Evolutionary conservation across 2,888 invertebrate genomes (phyloP), one percentile per base, ranked within the genome.

Genomic region (Strigamia crassipes): DNA sequence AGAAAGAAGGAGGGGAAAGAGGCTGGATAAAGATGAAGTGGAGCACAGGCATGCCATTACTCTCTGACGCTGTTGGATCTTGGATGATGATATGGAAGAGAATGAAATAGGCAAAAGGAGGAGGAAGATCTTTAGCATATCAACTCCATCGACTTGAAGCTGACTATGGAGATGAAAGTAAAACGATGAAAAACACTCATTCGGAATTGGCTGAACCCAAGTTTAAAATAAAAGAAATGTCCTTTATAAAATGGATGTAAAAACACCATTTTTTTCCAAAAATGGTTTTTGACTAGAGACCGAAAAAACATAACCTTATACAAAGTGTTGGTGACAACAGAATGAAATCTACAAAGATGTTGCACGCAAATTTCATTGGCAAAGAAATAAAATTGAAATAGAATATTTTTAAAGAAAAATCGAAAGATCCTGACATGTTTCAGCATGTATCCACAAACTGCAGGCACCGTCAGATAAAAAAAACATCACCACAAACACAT

Each of bases 61-160:
- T 66, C 61, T 66, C 61, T 66, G 61, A 12, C 61, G 61, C 23
- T 66, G 61, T 18, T 23, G 61, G 61, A 66, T 66, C 61, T 15
- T 21, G 61, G 61, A 66, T 66, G 61, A 66, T 66, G 61, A 66
- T 66, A 66, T 66, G 61, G 46, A 66, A 21, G 61, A 66, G 61
- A 66, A 18, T 66, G 21, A 66, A 66, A 66, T 66, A 66, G 61
- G 61, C 61, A 66, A 66, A 66, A 66, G 61, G 61, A 23, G 61
- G 61, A 66, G 61, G 21, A 23, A 66, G 61, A 66, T 66, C 61
- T 66, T 66, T 66, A 66, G 61, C 61, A 66, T 66, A 66, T 66
- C 61, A 66, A 66, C 61, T 66, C 61, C 61, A 66, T 66, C 61
- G 46, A 46, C 46, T 46, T 23, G 61, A 21, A 18, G 18, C 23